Conservation (phyloP, 37 sponge, comb jelly and placozoan species). For the Bolinopsis microptera region DNA sequence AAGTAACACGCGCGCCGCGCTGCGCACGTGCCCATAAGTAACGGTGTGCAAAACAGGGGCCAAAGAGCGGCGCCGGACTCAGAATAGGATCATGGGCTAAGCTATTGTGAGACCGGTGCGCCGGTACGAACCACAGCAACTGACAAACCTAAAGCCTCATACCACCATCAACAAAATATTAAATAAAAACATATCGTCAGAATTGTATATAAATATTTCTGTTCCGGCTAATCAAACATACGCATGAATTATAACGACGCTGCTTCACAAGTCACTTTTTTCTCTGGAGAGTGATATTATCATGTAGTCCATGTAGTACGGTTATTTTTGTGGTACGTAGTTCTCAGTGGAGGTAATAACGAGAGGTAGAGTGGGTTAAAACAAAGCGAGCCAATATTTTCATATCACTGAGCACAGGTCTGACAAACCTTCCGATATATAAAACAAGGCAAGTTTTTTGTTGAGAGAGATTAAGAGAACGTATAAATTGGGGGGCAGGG, state of each 20-base stretch:
- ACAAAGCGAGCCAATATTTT: background rate
- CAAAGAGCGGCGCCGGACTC: background rate
- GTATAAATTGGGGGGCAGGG: background rate
- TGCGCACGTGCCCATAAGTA: conserved; percentile 22
- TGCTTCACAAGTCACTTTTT: background rate
- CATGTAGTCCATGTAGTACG: too few relatives aligned
- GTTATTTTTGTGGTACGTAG: background rate
- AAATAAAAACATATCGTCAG: conserved; percentile 62
- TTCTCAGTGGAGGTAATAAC: background rate
- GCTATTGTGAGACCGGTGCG: background rate
- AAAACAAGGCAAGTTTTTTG: conserved; percentile 58
- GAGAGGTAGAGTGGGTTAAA: background rate
- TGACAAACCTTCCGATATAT: conserved; percentile 14
- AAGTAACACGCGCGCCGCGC: conserved; percentile 30
- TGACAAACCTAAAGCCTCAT: background rate
- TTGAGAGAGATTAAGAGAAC: conserved; percentile 36
- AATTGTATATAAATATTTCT: conserved; percentile 50
- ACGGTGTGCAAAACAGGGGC: background rate
- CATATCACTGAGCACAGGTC: conserved; percentile 4
- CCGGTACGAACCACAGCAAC: background rate
- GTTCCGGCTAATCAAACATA: conserved; percentile 8
- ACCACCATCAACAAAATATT: conserved; percentile 4
- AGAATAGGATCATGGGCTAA: conserved; percentile 26
- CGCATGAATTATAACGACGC: background rate
- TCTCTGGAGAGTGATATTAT: background rate